Evolutionary conservation across 2,113 vertebrate genomes (phyloP), one percentile per base, ranked within the genome.

Genomic region (Thinocorus orbignyianus): DNA sequence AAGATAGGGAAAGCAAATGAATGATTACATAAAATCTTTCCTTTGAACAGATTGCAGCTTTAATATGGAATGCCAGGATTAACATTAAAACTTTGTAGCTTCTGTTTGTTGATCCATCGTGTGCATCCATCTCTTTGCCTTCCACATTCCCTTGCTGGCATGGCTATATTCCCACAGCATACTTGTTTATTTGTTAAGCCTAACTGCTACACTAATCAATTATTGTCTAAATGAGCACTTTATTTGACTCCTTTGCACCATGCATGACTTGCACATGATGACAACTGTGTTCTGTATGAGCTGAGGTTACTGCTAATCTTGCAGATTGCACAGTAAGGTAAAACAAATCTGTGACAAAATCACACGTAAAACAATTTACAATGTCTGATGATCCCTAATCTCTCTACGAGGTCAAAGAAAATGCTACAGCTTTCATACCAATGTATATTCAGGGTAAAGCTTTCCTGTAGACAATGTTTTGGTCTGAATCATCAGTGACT

Each of bases 41-140:
- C 76, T 91, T 92, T 93, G 86, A 94, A 92, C 83, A 86, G 81
- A 88, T 80, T 93, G 64, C 66, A 49, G 17, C 78, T 92, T 90
- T 79, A 55, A 60, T 64, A 64, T 42, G 37, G 79, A 81, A 86
- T 94, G 55, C 82, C 83, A 49, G 51, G 57, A 79, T 82, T 93
- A 62, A 83, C 26, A 46, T 73, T 64, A 66, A 70, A 89, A 69
- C 22, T 31, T 4, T 54, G 57, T 55, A 77, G 58, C 13, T 86
- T 61, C 19, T 90, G 62, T 46, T 83, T 57, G 8, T 62, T 84
- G 33, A 35, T 90, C 30, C 51, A 44, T 81, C 58, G 83, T 74
- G 28, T 69, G 54, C 78, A 64, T 65, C 76, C 33, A 20, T 33
- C 28, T n/a, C 17, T 46, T 55, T 65, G 41, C 42, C n/a, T 68